Percentiles rank a stretch among this genome's conserved stretches.
Evolutionary conservation across 2,888 invertebrate species (phyloP).

Genomic region (Tetheella fluctuosa): DNA sequence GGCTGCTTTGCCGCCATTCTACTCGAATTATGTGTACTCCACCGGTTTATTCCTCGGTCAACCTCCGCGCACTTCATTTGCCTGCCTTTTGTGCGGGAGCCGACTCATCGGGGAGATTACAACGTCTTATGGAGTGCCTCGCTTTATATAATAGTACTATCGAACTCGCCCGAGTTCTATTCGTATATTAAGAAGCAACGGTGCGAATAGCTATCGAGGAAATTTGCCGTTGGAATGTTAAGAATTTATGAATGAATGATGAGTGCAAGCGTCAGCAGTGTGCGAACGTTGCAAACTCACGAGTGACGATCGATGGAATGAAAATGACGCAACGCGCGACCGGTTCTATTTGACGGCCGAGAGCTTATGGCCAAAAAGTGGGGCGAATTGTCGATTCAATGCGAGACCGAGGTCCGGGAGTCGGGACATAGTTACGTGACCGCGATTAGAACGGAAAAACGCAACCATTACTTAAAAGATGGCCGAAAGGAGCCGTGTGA

Average conservation of each 20-base stretch:
- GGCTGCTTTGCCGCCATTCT: constrained; percentile 23
- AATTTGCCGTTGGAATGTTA: not conserved
- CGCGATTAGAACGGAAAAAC: constrained; percentile 65
- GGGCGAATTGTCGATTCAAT: constrained; percentile 43
- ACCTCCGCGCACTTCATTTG: constrained; percentile 43
- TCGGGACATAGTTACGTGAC: constrained; percentile 51
- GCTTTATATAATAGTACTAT: not conserved
- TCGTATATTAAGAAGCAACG: not conserved
- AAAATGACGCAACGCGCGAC: constrained; percentile 39
- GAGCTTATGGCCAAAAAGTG: constrained; percentile 51
- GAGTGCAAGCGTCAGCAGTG: not conserved
- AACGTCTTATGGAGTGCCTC: not conserved
- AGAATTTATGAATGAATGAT: not conserved
- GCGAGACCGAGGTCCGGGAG: constrained; percentile 38
- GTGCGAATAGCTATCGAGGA: not conserved
- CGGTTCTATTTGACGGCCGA: constrained; percentile 36
- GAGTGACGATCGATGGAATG: constrained; percentile 14
- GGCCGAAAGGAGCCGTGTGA: constrained; percentile 60
- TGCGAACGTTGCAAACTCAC: constrained; percentile 16
- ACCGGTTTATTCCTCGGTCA: constrained; percentile 23
- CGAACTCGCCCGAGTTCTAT: not conserved
- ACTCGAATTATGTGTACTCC: constrained; percentile 16
- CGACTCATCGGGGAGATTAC: not conserved
- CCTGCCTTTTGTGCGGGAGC: constrained; percentile 15
- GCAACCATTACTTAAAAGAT: constrained; percentile 63